These are phyloP conservation scores for Triops longicaudatus DNA, from an alignment of 1,140 invertebrate genomes.

Conservation along the genomic window DNA sequence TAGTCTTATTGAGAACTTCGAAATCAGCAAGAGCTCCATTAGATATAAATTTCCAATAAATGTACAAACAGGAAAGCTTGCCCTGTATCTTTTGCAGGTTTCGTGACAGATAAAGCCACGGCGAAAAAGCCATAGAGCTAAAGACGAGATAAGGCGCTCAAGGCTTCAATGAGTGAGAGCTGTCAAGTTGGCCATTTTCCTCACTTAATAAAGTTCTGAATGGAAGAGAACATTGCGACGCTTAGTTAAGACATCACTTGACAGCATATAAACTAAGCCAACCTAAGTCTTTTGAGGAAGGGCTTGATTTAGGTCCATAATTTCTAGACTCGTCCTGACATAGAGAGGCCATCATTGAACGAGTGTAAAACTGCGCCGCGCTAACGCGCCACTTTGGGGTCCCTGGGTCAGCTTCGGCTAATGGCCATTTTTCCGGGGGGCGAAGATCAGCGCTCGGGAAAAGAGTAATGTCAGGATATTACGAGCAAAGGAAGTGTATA, in stretches of 20 bases:
- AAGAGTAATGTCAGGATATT: not conserved
- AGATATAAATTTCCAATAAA: no score
- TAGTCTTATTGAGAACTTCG: no score
- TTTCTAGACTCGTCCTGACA: not conserved
- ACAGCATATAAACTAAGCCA: not conserved
- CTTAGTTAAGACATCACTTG: not conserved
- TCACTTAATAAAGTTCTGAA: no score
- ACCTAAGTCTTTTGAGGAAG: not conserved
- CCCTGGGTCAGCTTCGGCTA: not conserved
- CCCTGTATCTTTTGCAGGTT: no score
- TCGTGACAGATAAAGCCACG: no score
- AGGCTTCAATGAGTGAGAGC: no score
- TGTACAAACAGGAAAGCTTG: no score
- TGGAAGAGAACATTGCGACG: not conserved
- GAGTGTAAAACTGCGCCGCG: slow-evolving; percentile 1
- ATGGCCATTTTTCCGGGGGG: not conserved
- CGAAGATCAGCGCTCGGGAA: not conserved
- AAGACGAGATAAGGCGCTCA: no score
- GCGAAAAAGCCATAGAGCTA: no score
- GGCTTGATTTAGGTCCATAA: not conserved
- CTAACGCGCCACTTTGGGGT: not conserved
- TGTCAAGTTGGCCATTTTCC: no score
- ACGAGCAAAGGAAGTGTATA: not conserved
- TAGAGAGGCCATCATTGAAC: not conserved
- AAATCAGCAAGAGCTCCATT: no score